Evolutionary conservation across 2,113 vertebrate genomes (phyloP).

Genomic region (Ophiodon elongatus): DNA sequence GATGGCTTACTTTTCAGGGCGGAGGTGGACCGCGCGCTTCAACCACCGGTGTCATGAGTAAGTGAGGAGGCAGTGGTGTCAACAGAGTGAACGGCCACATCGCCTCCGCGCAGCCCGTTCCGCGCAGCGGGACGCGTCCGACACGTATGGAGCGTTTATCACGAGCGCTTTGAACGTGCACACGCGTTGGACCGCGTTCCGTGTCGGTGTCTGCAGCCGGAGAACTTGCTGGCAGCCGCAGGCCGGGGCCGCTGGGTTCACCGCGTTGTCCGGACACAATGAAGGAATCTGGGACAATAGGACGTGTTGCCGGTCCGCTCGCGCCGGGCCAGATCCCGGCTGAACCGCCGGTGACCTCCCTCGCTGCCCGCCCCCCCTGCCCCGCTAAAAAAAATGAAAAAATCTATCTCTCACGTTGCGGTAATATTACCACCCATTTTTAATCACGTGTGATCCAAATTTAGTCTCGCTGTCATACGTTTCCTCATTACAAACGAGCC

Average conservation of each 20-base stretch:
- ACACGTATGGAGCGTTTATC: accelerated
- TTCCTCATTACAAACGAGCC: constrained; percentile 18
- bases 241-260: constrained; percentile 72
- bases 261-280: constrained; percentile 87
- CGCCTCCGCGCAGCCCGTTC: constrained; percentile 20
- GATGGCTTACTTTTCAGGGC: constrained; percentile 28
- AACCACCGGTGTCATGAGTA: constrained; percentile 49
- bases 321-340: not conserved
- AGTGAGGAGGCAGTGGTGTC: constrained; percentile 54
- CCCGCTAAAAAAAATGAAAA: too few relatives aligned
- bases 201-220: constrained; percentile 72
- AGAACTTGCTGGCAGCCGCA: constrained; percentile 80
- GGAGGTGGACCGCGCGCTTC: constrained; percentile 41
- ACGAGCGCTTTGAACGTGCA: not conserved
- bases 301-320: constrained; percentile 33
- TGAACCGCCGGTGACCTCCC: constrained; percentile 24
- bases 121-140: not conserved
- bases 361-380: not conserved
- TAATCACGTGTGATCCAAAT: constrained; percentile 52
- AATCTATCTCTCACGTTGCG: constrained; percentile 14
- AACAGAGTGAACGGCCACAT: constrained; percentile 39
- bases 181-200: not conserved
- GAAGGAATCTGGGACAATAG: constrained; percentile 84
- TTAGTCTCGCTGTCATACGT: constrained; percentile 54
- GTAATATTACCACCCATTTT: constrained; percentile 27